Conservation (phyloP, 1,140 invertebrate genomes). For the Colletes latitarsis region DNA sequence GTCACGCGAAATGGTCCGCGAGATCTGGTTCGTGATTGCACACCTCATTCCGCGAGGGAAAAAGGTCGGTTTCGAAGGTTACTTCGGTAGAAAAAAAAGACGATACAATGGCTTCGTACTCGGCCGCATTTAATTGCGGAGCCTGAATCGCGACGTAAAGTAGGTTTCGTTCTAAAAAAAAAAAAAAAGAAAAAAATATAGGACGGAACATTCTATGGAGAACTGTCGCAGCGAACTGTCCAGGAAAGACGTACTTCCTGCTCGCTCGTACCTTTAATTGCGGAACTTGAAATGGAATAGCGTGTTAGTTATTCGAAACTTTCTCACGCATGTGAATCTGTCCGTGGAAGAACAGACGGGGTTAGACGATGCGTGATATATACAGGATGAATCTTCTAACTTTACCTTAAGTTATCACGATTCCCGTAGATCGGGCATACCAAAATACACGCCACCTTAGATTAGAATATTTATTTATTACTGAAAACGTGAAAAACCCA, state of each 20-base stretch:
- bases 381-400: too few species aligned
- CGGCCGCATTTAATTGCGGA: conserved; percentile 55
- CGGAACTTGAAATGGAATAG: conserved; percentile 3
- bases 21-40: conserved; percentile 30
- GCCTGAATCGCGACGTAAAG: conserved; percentile 28
- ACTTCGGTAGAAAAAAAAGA: background rate
- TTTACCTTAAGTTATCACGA: too few species aligned
- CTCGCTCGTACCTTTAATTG: conserved; percentile 24
- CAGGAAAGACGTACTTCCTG: conserved; percentile 39
- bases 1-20: too few species aligned
- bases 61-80: conserved; percentile 22
- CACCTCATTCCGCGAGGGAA: background rate
- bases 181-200: too few species aligned
- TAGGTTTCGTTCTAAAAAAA: conserved; percentile 28
- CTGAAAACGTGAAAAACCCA: too few species aligned
- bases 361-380: too few species aligned
- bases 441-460: too few species aligned
- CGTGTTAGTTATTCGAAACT: conserved; percentile 1
- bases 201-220: conserved; percentile 14
- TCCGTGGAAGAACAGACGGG: background rate
- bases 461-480: too few species aligned
- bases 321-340: conserved; percentile 18
- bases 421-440: too few species aligned
- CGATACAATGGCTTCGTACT: conserved; percentile 42
- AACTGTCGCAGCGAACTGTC: background rate